Base-by-base conservation (phyloP, 1,140 invertebrate species). In the Cyrtorhinus lividipennis region DNA sequence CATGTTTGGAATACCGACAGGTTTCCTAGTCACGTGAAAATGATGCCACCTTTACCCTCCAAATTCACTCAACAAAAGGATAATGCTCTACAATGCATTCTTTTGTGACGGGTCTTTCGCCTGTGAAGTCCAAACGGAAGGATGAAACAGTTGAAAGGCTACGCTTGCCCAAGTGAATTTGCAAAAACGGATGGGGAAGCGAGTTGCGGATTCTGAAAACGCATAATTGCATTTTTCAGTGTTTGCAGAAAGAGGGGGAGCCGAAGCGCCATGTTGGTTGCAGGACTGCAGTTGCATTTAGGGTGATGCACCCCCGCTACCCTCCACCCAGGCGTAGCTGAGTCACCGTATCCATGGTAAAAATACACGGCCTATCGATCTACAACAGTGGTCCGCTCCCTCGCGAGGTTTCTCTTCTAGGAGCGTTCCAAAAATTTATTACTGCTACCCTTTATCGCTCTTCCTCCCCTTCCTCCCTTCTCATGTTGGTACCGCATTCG, bases 301-400 rank as follows among this genome's bases (percentile, higher is more conserved):
- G 48, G 48, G 48, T 53, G 48, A 53, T 53, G 48, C 48, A 53
- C 20, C 48, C 48, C 48, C 18, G 5, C 20, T 20, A 5, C 48
- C 48, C 48, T 5, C 48, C 48, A 20, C 48, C 20, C 10, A 15
- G 5, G 10, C 20, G 3, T 20, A 8, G 48, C 48, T 53, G 48
- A 53, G 48, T 53, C 48, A 53, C 48, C 48, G 48, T 53, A 53
- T 53, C 48, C 48, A 53, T 53, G 48, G 48, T 53, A 53, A 53
- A 53, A 53, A 53, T 53, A 53, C 48, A 22, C 48, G 8, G 48
- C 48, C 48, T 53, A 53, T 53, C 48, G 48, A 53, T 53, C 48
- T 53, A 53, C 48, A 20, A 53, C 8, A 3, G 12, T 20, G 48
- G 8, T 53, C 20, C 8, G 8, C 48, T 20, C 18, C 20, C 48